Percentiles rank a stretch among this genome's conserved stretches.
Evolutionary conservation across 64 coral and sea anemone genomes (phyloP).

Genomic region (Montipora sp.): DNA sequence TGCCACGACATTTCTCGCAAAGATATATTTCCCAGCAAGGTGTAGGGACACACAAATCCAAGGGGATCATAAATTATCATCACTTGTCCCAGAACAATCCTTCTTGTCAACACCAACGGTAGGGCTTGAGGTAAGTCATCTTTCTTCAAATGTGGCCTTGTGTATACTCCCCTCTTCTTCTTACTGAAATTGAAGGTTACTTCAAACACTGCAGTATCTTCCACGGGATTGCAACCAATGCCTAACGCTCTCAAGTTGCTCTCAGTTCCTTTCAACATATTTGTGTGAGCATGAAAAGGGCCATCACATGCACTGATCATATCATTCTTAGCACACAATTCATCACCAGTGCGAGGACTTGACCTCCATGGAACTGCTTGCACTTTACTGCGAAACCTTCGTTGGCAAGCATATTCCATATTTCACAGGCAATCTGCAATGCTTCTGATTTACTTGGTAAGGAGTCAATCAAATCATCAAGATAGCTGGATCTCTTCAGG

Average conservation of each 20-base stretch:
- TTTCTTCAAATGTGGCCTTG: slow-evolving; percentile 42
- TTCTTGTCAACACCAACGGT: slow-evolving; percentile 74
- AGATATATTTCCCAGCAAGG: slow-evolving; percentile 66
- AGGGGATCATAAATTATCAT: slow-evolving; percentile 88
- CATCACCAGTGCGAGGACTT: no score
- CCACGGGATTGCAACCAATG: no score
- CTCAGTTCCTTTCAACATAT: no score
- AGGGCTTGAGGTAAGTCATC: slow-evolving; percentile 52
- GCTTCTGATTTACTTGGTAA: not conserved
- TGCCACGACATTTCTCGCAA: slow-evolving; percentile 64
- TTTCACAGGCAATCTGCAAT: no score
- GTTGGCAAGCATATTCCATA: no score
- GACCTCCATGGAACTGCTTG: no score
- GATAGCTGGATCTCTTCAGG: slow-evolving; percentile 60
- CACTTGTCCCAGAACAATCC: slow-evolving; percentile 78
- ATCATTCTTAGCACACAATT: no score
- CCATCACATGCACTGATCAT: no score
- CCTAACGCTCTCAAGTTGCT: no score
- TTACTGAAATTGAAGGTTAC: slow-evolving; percentile 71
- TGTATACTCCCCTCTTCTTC: slow-evolving; percentile 68
- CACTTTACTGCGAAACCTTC: no score
- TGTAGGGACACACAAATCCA: slow-evolving; percentile 79
- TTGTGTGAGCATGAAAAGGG: no score
- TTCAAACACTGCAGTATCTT: not conserved
- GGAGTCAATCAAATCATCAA: slow-evolving; percentile 56